Base-by-base conservation (phyloP, 2,797 vertebrate genomes). In the Decapterus maruadsi region DNA sequence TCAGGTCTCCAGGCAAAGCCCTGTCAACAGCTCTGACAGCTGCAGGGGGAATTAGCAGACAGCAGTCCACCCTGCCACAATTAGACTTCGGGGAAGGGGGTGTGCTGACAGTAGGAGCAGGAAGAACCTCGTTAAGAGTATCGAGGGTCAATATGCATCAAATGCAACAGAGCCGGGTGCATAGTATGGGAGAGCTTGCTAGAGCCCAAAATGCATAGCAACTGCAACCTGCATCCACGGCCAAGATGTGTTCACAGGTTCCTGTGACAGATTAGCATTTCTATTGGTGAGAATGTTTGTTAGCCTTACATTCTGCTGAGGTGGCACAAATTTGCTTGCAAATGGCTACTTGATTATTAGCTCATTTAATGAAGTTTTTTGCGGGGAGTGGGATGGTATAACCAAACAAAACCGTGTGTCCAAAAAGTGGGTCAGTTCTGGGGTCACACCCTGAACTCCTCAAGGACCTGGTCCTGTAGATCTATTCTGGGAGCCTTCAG, bases 11-110 rank as follows among this genome's bases (percentile, higher is more conserved):
- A 34, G 65, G 51, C 56, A 36, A 76, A 70, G 51, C 64, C 75
- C 17, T 34, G 74, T 75, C 45, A 87, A 80, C 66, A 73, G 69
- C 60, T 29, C 19, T 7, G 29, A 86, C 88, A 90, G 83, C 79
- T 92, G 92, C 84, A 55, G 46, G 22, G 31, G 40, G 81, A 72
- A 86, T 92, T 83, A 85, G 73, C 2, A 14, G 71, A 31, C 61
- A 53, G 55, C 54, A 65, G 59, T 71, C 6, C 51, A 55, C 70
- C 43, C 58, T 54, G 72, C 85, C 87, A 60, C 56, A 92, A 81
- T 93, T 90, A 91, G 84, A 91, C 71, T 87, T 90, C 86, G 64
- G 73, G 87, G 88, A 90, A 91, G 19, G 36, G 46, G 55, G 67
- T 0, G 42, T 60, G 22, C 45, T 26, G 59, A 20, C 48, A 61